Conservation (phyloP, 2,797 vertebrate genomes). For the Pogoniulus pusillus region DNA sequence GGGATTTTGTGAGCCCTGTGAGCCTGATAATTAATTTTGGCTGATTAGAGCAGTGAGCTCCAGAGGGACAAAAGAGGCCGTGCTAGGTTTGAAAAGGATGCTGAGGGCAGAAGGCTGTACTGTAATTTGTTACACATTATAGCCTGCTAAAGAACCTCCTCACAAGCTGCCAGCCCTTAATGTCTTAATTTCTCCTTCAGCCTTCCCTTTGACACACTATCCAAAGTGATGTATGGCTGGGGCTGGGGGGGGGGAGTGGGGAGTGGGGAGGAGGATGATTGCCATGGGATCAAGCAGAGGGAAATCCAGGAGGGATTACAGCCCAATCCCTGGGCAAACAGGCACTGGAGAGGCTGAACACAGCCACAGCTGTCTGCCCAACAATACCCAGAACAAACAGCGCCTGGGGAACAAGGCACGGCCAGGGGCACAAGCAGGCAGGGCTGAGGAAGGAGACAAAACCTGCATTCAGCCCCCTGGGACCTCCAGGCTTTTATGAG, state of each 20-base stretch:
- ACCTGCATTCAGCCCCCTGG: neutral
- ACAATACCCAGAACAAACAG: slow-evolving; percentile 82
- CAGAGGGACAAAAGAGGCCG: neutral
- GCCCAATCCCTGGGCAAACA: slow-evolving; percentile 82
- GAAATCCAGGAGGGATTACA: slow-evolving; percentile 78
- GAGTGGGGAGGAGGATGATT: neutral
- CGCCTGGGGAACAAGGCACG: slow-evolving; percentile 58
- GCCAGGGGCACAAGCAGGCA: neutral
- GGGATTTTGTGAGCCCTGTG: neutral
- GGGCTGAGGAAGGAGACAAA: neutral
- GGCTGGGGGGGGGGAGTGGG: no score
- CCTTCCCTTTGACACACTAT: neutral
- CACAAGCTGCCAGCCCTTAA: slow-evolving; percentile 13
- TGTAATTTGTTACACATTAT: slow-evolving; percentile 45
- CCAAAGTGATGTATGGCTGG: neutral
- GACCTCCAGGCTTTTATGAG: neutral
- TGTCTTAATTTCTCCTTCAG: slow-evolving; percentile 37
- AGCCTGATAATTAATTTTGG: slow-evolving; percentile 11
- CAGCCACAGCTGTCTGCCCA: slow-evolving; percentile 80
- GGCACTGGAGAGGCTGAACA: slow-evolving; percentile 74
- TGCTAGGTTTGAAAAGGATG: neutral
- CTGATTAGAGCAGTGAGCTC: neutral
- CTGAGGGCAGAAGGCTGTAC: slow-evolving; percentile 9
- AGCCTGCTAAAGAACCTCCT: slow-evolving; percentile 1
- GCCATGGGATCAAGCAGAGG: slow-evolving; percentile 56